Conservation (phyloP, 2,113 vertebrate genomes). For the Rana temporaria region DNA sequence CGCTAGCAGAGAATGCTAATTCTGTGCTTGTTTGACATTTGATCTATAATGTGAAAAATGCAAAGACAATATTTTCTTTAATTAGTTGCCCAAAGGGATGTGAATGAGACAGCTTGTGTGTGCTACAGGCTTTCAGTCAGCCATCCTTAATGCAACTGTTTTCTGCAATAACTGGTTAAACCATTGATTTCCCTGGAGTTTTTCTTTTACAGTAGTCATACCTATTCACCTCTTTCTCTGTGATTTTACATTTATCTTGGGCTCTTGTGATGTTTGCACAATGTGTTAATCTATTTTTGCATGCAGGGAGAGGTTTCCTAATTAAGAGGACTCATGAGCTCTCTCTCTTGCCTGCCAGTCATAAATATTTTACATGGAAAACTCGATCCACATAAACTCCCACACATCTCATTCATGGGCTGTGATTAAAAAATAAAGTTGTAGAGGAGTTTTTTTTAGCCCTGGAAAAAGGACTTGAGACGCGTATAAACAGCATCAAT, state of each 20-base stretch:
- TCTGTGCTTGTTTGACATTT: slow-evolving; percentile 4
- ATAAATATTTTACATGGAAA: slow-evolving; percentile 50
- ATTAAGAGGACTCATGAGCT: slow-evolving; percentile 34
- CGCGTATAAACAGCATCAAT: slow-evolving; percentile 19
- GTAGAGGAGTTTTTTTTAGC: not conserved
- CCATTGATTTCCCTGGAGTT: slow-evolving; percentile 16
- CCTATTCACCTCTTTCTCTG: slow-evolving; percentile 6
- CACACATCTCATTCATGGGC: slow-evolving; percentile 32
- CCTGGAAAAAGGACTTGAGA: not conserved
- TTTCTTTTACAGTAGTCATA: not conserved
- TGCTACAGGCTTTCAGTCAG: not conserved
- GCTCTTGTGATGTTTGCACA: slow-evolving; percentile 5
- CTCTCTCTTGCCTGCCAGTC: not conserved
- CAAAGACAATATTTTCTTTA: slow-evolving; percentile 13
- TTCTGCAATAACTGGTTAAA: slow-evolving; percentile 4
- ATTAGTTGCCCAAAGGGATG: slow-evolving; percentile 10
- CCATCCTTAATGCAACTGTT: not conserved
- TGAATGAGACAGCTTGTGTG: not conserved
- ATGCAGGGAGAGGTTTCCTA: not conserved
- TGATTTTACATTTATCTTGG: not conserved
- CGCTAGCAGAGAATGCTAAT: not conserved
- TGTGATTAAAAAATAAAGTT: slow-evolving; percentile 34
- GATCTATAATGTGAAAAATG: slow-evolving; percentile 20
- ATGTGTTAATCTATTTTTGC: slow-evolving; percentile 29
- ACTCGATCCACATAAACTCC: slow-evolving; percentile 10